Evolutionary conservation across 2,113 vertebrate genomes (phyloP), one percentile per base, ranked within the genome.

Genomic region (Thunnus thynnus): DNA sequence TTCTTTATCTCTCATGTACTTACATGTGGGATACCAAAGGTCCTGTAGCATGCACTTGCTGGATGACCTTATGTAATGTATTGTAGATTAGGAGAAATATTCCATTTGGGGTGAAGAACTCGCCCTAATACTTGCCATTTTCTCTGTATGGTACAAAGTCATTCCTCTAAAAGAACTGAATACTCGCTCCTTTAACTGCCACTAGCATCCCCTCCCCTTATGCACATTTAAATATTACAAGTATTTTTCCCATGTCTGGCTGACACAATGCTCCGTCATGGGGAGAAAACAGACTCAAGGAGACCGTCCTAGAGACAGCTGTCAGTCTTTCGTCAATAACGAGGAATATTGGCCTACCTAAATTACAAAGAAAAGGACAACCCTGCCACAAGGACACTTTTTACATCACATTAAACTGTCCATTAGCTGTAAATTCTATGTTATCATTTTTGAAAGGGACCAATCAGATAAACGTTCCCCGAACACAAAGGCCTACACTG

Each of bases 1-100:
- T 16, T 86, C 84, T 88, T 91, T 91, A 84, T 91, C 93, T 90
- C 91, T 92, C 91, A 90, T 93, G 91, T 91, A 87, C 90, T 56
- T 32, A 60, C 44, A 32, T 12, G 54, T 77, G 58, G 78, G 71
- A 75, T 60, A 87, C 81, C 84, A 86, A 88, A 91, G 87, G 91
- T 94, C 87, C 78, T 84, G 82, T 88, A 90, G 92, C 91, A 90
- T 88, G 79, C 68, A 86, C 81, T 85, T 88, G 89, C 86, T 89
- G 48, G 78, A 80, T 70, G 90, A 91, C 90, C 90, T 85, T 83
- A 58, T 86, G 83, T 90, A 88, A 87, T 87, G 78, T 88, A 71
- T 76, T 75, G 64, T 80, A 82, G 75, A 84, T 63, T 66, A 63
- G 66, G 82, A 54, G 27, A 80, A 87, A 67, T 76, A 80, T 71